phyloP scores from a whole-genome alignment of 2,888 invertebrate species.

The Aromia moschata region DNA sequence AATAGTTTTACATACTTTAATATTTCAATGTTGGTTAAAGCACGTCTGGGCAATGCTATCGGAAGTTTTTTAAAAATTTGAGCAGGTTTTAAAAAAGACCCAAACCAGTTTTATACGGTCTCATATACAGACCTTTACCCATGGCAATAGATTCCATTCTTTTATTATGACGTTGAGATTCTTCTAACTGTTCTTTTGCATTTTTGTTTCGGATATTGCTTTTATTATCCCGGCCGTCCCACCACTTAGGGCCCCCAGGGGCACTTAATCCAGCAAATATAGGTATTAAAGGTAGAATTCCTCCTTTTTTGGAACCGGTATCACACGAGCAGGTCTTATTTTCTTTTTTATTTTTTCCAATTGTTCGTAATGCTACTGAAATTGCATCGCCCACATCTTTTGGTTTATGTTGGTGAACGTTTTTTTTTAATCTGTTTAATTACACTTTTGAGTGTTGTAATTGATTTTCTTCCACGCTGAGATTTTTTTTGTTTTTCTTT shows the following conservation, averaged over 20 bases:
- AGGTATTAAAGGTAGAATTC: conserved; percentile 45
- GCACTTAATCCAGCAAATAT: conserved; percentile 47
- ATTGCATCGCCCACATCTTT: background rate
- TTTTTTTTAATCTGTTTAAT: background rate
- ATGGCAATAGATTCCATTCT: conserved; percentile 43
- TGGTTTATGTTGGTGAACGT: background rate
- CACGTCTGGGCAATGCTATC: too few species aligned
- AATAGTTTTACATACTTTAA: background rate
- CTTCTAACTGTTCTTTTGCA: conserved; percentile 39
- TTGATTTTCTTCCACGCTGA: background rate
- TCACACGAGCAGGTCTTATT: conserved; percentile 35
- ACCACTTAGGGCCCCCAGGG: conserved; percentile 34
- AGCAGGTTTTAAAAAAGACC: conserved; percentile 27
- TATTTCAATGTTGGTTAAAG: conserved; percentile 32
- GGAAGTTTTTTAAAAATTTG: too few species aligned
- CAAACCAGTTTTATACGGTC: conserved; percentile 19
- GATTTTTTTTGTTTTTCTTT: background rate
- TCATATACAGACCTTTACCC: conserved; percentile 31
- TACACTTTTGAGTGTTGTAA: background rate
- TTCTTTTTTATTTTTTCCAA: background rate
- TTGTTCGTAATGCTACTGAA: background rate
- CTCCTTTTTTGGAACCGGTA: conserved; percentile 51
- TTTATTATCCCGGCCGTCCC: conserved; percentile 42
- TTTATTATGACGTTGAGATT: conserved; percentile 44
- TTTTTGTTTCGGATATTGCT: conserved; percentile 41